A percentile compares a stretch with the other conserved stretches of the same genome.
phyloP scores from a whole-genome alignment of 2,888 invertebrate genomes.

The Leucozona laternaria region DNA sequence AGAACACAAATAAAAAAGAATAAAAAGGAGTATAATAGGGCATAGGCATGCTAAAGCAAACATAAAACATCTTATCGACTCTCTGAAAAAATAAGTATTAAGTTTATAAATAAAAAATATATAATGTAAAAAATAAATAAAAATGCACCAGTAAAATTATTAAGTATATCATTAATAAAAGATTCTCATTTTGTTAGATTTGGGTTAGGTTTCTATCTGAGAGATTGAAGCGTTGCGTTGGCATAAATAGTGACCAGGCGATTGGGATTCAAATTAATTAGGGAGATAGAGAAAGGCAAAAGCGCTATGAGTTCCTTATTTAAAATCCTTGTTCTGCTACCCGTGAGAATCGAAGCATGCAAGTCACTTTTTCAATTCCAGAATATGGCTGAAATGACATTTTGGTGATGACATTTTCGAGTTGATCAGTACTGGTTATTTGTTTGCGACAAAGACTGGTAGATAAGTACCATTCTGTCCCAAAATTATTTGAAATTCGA shows the following conservation, averaged over 20 bases:
- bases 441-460: too few relatives aligned
- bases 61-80: slow-evolving; percentile 55
- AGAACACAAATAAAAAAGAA: slow-evolving; percentile 65
- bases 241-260: slow-evolving; percentile 44
- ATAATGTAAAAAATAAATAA: slow-evolving; percentile 21
- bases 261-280: slow-evolving; percentile 50
- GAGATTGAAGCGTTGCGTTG: slow-evolving; percentile 41
- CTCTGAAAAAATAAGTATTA: slow-evolving; percentile 43
- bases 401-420: neutral
- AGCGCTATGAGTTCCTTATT: slow-evolving; percentile 65
- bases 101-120: slow-evolving; percentile 28
- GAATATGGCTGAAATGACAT: neutral
- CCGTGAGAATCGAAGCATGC: neutral
- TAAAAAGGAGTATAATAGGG: slow-evolving; percentile 48
- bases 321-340: slow-evolving; percentile 38
- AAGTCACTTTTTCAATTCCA: neutral
- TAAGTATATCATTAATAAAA: slow-evolving; percentile 5
- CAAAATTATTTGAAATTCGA: too few relatives aligned
- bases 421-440: too few relatives aligned
- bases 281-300: slow-evolving; percentile 43
- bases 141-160: slow-evolving; percentile 5
- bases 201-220: slow-evolving; percentile 57
- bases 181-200: slow-evolving; percentile 54
- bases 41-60: slow-evolving; percentile 72
- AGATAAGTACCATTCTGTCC: too few relatives aligned